These are phyloP conservation scores for Rhinophrynus dorsalis DNA, from an alignment of 2,797 vertebrate genomes.

Conservation along the genomic window DNA sequence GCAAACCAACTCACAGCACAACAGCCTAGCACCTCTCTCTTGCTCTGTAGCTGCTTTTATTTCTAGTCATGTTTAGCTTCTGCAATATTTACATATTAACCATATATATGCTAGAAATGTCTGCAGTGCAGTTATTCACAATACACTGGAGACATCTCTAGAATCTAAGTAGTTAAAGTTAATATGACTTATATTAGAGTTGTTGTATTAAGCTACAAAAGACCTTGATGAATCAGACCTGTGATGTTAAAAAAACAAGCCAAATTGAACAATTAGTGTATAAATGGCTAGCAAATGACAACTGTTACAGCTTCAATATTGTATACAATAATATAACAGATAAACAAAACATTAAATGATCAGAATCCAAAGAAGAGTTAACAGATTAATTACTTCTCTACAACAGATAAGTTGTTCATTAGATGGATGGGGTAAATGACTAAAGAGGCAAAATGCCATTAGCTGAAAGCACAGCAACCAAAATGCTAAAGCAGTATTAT, in stretches of 20 bases:
- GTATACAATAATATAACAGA: neutral
- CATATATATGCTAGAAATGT: too few relatives aligned
- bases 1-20: too few relatives aligned
- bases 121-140: too few relatives aligned
- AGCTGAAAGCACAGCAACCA: too few relatives aligned
- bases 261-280: neutral
- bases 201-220: neutral
- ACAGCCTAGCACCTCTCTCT: too few relatives aligned
- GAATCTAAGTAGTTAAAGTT: too few relatives aligned
- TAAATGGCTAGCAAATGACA: neutral
- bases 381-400: neutral
- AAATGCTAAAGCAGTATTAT: too few relatives aligned
- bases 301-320: neutral
- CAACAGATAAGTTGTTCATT: neutral
- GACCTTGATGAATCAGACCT: neutral
- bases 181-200: slow-evolving; percentile 2
- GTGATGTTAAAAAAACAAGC: neutral
- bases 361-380: neutral
- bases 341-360: neutral
- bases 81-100: neutral
- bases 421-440: neutral
- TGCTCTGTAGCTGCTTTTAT: too few relatives aligned
- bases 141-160: too few relatives aligned
- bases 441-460: neutral
- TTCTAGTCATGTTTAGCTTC: neutral